These are phyloP conservation scores for Peribatodes rhomboidaria DNA, from an alignment of 2,888 invertebrate species.

Conservation along the genomic window DNA sequence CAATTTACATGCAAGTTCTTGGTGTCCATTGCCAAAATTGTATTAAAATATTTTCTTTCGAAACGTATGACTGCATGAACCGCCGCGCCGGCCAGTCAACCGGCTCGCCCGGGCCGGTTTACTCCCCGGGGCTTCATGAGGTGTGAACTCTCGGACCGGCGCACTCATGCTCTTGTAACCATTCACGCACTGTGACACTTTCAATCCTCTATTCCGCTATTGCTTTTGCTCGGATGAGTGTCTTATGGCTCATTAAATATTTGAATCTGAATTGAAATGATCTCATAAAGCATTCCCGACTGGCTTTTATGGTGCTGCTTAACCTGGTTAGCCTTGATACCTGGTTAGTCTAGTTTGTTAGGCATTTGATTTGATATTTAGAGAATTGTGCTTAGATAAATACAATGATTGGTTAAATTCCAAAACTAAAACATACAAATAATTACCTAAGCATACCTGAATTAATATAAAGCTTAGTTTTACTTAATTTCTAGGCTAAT, in stretches of 20 bases:
- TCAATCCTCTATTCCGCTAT: slow-evolving; percentile 50
- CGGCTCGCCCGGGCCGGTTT: slow-evolving; percentile 60
- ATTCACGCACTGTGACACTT: slow-evolving; percentile 67
- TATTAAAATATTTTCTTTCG: slow-evolving; percentile 6
- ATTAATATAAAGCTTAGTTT: too few species aligned
- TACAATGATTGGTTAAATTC: neutral
- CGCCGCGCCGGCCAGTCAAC: neutral
- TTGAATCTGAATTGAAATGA: slow-evolving; percentile 31
- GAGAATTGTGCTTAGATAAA: slow-evolving; percentile 8
- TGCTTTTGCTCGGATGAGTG: slow-evolving; percentile 17
- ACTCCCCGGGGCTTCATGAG: slow-evolving; percentile 75
- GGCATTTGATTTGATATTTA: slow-evolving; percentile 19
- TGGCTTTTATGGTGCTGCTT: slow-evolving; percentile 5
- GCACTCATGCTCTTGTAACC: slow-evolving; percentile 58
- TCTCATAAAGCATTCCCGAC: slow-evolving; percentile 10
- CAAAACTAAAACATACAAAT: neutral
- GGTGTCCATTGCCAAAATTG: neutral
- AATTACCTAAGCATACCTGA: neutral
- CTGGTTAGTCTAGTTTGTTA: slow-evolving; percentile 20
- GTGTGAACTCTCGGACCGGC: slow-evolving; percentile 72
- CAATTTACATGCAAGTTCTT: neutral
- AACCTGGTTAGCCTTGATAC: slow-evolving; percentile 17
- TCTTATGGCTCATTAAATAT: slow-evolving; percentile 29
- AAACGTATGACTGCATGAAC: slow-evolving; percentile 25
- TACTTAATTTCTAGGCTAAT: too few species aligned